A percentile compares a stretch with the other conserved stretches of the same genome.
phyloP scores from a whole-genome alignment of 2,888 invertebrate genomes.

The Dicranocentrus wangi region DNA sequence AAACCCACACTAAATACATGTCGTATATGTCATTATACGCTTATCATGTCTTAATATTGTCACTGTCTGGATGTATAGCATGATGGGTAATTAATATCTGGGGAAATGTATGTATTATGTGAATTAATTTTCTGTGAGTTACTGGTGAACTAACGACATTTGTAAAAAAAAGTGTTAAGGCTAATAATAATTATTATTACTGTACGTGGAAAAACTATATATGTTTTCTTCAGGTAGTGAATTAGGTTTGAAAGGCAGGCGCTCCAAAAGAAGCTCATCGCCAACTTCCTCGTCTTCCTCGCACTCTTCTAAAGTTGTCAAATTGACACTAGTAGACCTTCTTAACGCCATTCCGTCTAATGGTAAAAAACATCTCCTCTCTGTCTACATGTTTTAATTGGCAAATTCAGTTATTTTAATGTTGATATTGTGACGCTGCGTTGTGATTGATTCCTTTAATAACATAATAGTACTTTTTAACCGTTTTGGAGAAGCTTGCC shows the following conservation, averaged over 20 bases:
- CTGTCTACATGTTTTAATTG: neutral
- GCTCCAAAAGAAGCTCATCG: constrained; percentile 38
- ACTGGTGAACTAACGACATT: no score
- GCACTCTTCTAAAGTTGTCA: constrained; percentile 66
- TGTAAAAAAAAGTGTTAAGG: no score
- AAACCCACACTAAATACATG: neutral
- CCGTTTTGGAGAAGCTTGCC: no score
- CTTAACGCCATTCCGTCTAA: constrained; percentile 69
- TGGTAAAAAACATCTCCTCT: constrained; percentile 57
- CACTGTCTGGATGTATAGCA: no score
- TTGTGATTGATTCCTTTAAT: neutral
- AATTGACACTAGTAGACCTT: constrained; percentile 70
- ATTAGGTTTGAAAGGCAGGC: constrained; percentile 30
- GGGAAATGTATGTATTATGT: no score
- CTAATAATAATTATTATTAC: no score
- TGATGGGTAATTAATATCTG: no score
- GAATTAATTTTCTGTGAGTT: no score
- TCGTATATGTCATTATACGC: no score
- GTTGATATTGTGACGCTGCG: neutral
- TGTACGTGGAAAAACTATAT: no score
- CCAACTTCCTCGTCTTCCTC: constrained; percentile 22
- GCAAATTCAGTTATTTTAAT: neutral
- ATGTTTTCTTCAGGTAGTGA: constrained; percentile 3
- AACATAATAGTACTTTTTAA: no score
- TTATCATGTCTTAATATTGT: no score